phyloP scores from a whole-genome alignment of 2,888 invertebrate genomes.

The Tubulanus polymorphus region DNA sequence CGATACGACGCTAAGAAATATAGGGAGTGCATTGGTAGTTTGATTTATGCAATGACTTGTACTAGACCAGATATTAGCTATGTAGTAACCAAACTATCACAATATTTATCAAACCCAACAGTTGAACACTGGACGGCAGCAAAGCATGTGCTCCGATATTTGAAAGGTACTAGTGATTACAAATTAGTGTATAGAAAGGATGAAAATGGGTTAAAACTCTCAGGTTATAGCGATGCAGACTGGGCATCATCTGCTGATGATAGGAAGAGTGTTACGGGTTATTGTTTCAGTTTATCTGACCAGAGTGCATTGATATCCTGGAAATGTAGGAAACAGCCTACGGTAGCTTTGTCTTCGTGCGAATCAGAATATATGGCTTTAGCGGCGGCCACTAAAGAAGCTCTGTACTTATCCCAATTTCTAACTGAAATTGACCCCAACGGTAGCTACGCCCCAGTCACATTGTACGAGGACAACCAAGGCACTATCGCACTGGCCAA shows the following conservation, averaged over 20 bases:
- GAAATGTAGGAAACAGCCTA: constrained; percentile 17
- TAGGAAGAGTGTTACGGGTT: constrained; percentile 6
- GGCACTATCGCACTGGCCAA: constrained; percentile 9
- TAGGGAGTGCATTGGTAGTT: constrained; percentile 5
- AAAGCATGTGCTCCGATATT: constrained; percentile 12
- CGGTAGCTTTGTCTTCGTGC: constrained; percentile 21
- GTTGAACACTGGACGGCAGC: constrained; percentile 1
- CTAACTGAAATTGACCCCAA: constrained; percentile 6
- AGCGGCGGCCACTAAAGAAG: constrained; percentile 22
- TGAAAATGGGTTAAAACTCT: not conserved
- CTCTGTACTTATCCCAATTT: constrained; percentile 13
- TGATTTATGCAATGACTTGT: constrained; percentile 11
- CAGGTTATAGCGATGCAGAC: not conserved
- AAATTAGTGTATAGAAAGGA: constrained; percentile 3
- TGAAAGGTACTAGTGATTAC: constrained; percentile 6
- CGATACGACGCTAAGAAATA: not conserved
- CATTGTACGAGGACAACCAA: constrained; percentile 8
- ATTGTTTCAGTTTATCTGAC: constrained; percentile 8
- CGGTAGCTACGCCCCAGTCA: not conserved
- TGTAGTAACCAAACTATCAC: constrained; percentile 9
- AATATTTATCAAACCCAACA: constrained; percentile 7
- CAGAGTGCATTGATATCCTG: constrained; percentile 14
- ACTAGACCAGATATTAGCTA: constrained; percentile 9
- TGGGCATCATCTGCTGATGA: not conserved
- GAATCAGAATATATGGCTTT: constrained; percentile 27